Conservation (phyloP, 2,113 vertebrate species). For the Nibea albiflora region DNA sequence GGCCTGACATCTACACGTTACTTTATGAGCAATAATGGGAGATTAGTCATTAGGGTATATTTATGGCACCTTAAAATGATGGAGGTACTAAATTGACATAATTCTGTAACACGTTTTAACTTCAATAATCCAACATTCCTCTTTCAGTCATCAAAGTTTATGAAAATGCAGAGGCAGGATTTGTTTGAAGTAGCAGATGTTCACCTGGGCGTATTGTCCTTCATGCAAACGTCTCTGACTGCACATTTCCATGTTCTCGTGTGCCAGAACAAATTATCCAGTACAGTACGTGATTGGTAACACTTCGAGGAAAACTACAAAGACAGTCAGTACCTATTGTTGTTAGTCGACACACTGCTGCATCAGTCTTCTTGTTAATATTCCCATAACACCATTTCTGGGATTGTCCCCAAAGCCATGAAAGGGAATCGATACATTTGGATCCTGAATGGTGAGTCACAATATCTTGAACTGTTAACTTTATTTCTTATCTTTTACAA, state of each 20-base stretch:
- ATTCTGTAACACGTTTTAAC: too few species aligned
- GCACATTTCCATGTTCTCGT: constrained; percentile 26
- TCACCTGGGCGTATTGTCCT: constrained; percentile 9
- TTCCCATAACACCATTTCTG: background rate
- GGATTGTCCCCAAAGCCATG: background rate
- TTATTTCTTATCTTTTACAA: background rate
- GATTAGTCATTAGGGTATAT: too few species aligned
- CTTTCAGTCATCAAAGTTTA: too few species aligned
- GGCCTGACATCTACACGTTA: too few species aligned
- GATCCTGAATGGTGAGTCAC: constrained; percentile 16
- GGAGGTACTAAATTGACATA: too few species aligned
- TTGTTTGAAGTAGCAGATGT: background rate
- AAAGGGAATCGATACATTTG: background rate
- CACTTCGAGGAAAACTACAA: background rate
- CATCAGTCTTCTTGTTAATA: background rate
- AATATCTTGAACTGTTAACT: background rate
- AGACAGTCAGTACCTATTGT: background rate
- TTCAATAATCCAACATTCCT: too few species aligned
- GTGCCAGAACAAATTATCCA: constrained; percentile 2
- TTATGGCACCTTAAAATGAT: too few species aligned
- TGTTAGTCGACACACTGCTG: too few species aligned
- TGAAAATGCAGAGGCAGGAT: background rate
- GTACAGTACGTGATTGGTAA: background rate
- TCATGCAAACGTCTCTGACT: constrained; percentile 31
- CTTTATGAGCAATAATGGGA: too few species aligned